Conservation (phyloP, 2,888 invertebrate species). For the Epistrophe eligans region DNA sequence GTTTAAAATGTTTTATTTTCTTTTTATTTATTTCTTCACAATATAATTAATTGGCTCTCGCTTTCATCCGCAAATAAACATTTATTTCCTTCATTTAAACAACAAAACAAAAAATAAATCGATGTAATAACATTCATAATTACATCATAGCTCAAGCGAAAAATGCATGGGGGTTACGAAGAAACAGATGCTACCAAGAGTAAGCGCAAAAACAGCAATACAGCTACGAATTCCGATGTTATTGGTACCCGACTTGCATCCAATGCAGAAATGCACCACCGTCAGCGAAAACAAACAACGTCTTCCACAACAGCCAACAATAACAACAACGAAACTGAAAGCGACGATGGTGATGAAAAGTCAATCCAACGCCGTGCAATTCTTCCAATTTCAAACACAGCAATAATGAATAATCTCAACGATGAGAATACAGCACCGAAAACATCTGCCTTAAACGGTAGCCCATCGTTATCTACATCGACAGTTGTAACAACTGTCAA, state of each 20-base stretch:
- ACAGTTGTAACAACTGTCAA: conserved; percentile 33
- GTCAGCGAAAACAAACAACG: conserved; percentile 81
- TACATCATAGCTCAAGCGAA: conserved; percentile 77
- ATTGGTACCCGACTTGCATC: conserved; percentile 65
- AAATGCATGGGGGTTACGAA: conserved; percentile 78
- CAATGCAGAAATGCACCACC: conserved; percentile 81
- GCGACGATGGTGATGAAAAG: conserved; percentile 74
- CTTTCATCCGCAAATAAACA: conserved; percentile 56
- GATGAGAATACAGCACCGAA: conserved; percentile 32
- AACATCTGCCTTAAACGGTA: conserved; percentile 48
- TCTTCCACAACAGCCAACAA: conserved; percentile 75
- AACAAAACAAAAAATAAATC: conserved; percentile 5
- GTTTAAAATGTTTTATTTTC: conserved; percentile 38
- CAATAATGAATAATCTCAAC: conserved; percentile 43
- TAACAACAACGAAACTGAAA: conserved; percentile 73
- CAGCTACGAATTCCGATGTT: conserved; percentile 79
- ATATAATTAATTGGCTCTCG: conserved; percentile 46
- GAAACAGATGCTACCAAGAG: conserved; percentile 78
- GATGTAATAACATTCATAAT: conserved; percentile 22
- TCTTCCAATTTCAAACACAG: conserved; percentile 54
- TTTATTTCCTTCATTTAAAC: conserved; percentile 39
- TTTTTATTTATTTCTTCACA: conserved; percentile 48
- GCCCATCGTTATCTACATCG: conserved; percentile 49
- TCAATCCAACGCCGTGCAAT: conserved; percentile 63
- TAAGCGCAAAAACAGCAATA: conserved; percentile 82